Evolutionary conservation across 2,888 invertebrate genomes (phyloP), one percentile per base, ranked within the genome.

Genomic region (Gerris lacustris): DNA sequence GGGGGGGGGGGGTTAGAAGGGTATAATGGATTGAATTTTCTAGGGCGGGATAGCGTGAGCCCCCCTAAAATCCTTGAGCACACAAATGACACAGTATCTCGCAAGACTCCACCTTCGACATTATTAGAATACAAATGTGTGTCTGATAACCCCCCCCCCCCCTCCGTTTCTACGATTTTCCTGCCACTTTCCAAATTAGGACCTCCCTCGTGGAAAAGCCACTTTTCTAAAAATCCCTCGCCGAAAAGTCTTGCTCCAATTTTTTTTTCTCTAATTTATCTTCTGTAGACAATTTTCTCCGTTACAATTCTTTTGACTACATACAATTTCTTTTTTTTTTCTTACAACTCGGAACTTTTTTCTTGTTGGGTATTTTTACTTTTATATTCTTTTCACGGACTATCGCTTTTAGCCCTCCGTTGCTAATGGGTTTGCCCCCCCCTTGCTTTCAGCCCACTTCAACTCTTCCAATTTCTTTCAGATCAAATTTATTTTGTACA

Each of bases 161-260:
- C 47, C 11, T 31, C 31, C 2, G 2, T 31, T 31, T 31, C 31
- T 4, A 31, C 55, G 9, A 55, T 55, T 55, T 55, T 15, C 55
- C 55, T 55, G 55, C 55, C 55, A 55, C 55, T 55, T 55, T 55
- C 55, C 55, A 55, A 55, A 55, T 55, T 55, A 55, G 55, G 55
- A 55, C 4, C 55, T 55, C 4, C 55, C 55, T 55, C 15, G 2
- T 55, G 55, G 55, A 55, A 55, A 31, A 31, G 31, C 55, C 15
- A 55, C 55, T 55, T 9, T 55, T 55, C 9, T 55, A 55, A 15
- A 31, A 31, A 2, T 31, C 31, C 31, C 31, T 55, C 55, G 55
- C 2, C 9, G 55, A 55, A 11, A 55, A 55, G 15, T 9, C 15
- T 15, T 55, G 55, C 15, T 55, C 55, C 55, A 55, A 55, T 55